Evolutionary conservation across 2,888 invertebrate species (phyloP).

Genomic region (Stratiomys singularior): DNA sequence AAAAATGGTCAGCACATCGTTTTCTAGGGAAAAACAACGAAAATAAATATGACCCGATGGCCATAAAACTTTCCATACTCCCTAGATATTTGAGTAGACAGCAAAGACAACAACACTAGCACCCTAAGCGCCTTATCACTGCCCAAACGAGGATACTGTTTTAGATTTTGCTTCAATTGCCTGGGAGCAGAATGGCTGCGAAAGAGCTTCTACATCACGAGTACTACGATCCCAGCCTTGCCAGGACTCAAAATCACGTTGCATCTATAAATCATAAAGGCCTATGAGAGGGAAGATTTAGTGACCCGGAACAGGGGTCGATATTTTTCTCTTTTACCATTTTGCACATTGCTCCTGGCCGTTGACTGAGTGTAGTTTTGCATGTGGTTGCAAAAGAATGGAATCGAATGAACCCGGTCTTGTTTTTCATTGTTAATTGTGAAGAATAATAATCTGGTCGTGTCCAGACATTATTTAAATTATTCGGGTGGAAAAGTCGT

Average conservation of each 20-base stretch:
- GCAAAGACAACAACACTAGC: not conserved
- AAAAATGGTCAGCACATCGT: not conserved
- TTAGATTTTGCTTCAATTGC: not conserved
- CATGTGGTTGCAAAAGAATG: not conserved
- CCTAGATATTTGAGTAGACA: not conserved
- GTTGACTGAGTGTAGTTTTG: not conserved
- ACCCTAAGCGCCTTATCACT: not conserved
- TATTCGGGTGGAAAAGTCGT: not conserved
- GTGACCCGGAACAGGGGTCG: conserved; percentile 20
- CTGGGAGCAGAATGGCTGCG: not conserved
- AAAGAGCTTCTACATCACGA: not conserved
- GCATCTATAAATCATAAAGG: conserved; percentile 21
- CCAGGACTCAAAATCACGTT: conserved; percentile 28
- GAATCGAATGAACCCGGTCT: not conserved
- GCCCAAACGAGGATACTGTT: not conserved
- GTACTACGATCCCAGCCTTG: not conserved
- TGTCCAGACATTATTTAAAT: not conserved
- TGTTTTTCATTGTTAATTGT: not conserved
- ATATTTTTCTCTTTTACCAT: conserved; percentile 1
- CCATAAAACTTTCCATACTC: conserved; percentile 36
- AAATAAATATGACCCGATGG: conserved; percentile 25
- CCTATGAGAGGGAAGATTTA: conserved; percentile 1
- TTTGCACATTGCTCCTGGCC: not conserved
- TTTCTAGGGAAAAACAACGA: not conserved
- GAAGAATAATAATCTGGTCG: not conserved